Conservation (phyloP, 37 sponge, comb jelly and placozoan genomes). For the Tethya wilhelma region DNA sequence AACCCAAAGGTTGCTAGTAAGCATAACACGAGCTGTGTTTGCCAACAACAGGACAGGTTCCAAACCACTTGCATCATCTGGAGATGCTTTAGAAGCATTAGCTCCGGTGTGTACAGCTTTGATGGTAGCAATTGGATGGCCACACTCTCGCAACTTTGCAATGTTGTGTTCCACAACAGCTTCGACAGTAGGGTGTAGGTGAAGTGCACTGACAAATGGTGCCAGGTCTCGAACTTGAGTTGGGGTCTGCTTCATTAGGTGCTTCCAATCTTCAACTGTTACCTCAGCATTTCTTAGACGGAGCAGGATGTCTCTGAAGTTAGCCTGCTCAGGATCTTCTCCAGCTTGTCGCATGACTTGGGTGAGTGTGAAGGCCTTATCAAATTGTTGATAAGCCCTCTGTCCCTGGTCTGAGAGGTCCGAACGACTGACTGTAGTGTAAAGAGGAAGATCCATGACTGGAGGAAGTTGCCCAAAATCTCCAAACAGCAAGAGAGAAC, state of each 20-base stretch:
- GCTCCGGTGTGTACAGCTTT: slow-evolving; percentile 59
- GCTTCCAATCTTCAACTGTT: too few species aligned
- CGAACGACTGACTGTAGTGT: background rate
- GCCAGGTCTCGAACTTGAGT: too few species aligned
- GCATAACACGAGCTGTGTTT: too few species aligned
- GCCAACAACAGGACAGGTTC: too few species aligned
- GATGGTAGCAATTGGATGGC: slow-evolving; percentile 59
- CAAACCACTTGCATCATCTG: slow-evolving; percentile 64
- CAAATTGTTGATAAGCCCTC: slow-evolving; percentile 35
- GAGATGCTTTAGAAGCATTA: slow-evolving; percentile 49
- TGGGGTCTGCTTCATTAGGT: slow-evolving; percentile 38
- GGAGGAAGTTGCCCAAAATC: slow-evolving; percentile 59
- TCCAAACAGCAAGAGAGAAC: slow-evolving; percentile 54
- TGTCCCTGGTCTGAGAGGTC: slow-evolving; percentile 11
- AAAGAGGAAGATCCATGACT: slow-evolving; percentile 13
- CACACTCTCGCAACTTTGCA: slow-evolving; percentile 4
- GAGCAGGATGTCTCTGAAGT: too few species aligned
- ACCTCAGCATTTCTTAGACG: too few species aligned
- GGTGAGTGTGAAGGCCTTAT: too few species aligned
- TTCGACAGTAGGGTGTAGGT: slow-evolving; percentile 7
- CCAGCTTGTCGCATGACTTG: slow-evolving; percentile 52
- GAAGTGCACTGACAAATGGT: slow-evolving; percentile 37
- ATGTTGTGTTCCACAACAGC: slow-evolving; percentile 40
- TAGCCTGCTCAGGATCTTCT: too few species aligned
- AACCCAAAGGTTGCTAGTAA: too few species aligned